Conservation (phyloP, 2,113 vertebrate genomes). For the Phycodurus eques region DNA sequence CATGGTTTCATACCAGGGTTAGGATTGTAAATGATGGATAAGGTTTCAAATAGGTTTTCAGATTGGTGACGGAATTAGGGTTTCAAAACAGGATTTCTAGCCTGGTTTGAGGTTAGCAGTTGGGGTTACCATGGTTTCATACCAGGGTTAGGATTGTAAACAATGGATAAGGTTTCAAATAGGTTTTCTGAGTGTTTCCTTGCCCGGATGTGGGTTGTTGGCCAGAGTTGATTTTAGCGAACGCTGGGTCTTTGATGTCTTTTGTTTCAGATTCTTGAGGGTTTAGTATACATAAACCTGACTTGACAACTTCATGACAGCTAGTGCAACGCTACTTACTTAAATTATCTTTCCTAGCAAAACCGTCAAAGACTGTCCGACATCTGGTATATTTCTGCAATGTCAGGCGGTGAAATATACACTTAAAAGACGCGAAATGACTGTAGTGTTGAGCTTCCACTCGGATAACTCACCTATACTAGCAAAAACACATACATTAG, state of each 20-base stretch:
- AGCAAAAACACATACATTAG: conserved; percentile 19
- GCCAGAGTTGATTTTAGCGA: too few species aligned
- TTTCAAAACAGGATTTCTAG: too few species aligned
- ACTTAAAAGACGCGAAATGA: neutral
- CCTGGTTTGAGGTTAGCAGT: too few species aligned
- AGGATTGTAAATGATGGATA: neutral
- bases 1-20: neutral
- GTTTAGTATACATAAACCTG: too few species aligned
- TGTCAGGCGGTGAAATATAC: neutral
- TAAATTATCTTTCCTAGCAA: neutral
- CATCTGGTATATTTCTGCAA: neutral
- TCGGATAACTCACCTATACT: neutral
- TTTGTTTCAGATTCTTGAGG: too few species aligned
- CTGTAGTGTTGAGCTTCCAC: neutral
- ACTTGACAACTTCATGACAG: too few species aligned
- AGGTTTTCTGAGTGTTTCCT: too few species aligned
- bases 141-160: neutral
- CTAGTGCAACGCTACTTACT: too few species aligned
- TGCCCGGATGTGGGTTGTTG: too few species aligned
- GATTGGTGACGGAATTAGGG: too few species aligned
- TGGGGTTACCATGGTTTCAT: too few species aligned
- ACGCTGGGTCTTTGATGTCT: too few species aligned
- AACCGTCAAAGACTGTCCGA: neutral
- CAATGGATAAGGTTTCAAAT: neutral
- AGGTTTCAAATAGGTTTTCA: neutral